A percentile compares a stretch with the other conserved stretches of the same genome.
Evolutionary conservation across 1,140 invertebrate species (phyloP).

Genomic region (Amyelois transitella): DNA sequence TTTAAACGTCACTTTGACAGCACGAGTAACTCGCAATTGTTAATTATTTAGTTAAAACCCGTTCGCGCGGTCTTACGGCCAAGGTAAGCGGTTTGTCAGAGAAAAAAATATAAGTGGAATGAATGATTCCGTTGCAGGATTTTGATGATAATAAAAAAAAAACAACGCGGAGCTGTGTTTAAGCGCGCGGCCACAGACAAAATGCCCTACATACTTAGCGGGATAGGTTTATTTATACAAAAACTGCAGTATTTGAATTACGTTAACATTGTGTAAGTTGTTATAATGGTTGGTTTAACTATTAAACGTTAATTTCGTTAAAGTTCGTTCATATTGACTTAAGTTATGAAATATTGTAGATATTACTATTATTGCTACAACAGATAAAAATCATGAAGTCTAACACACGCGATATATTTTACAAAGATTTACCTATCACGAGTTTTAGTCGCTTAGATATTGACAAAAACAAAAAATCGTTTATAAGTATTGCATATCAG

Average conservation of each 20-base stretch:
- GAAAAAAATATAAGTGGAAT: constrained; percentile 22
- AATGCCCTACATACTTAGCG: not conserved
- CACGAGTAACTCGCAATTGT: constrained; percentile 34
- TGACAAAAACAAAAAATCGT: too few relatives aligned
- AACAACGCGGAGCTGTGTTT: constrained; percentile 7
- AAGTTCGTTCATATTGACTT: not conserved
- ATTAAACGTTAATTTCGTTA: not conserved
- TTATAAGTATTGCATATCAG: too few relatives aligned
- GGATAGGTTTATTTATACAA: constrained; percentile 8
- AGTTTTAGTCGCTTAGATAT: too few relatives aligned
- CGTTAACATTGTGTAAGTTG: constrained; percentile 1
- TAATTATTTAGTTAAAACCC: constrained; percentile 36
- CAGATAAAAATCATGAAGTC: not conserved
- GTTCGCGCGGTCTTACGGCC: constrained; percentile 34
- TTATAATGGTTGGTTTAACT: not conserved
- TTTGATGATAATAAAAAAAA: constrained; percentile 25
- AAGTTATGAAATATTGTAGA: not conserved
- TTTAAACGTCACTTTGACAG: constrained; percentile 60
- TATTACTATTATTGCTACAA: not conserved
- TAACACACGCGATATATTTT: too few relatives aligned
- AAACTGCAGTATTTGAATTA: constrained; percentile 3
- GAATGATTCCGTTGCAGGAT: not conserved
- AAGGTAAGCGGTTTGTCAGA: constrained; percentile 39
- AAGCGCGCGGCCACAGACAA: not conserved
- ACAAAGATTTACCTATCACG: too few relatives aligned